Evolutionary conservation across 1,140 invertebrate genomes (phyloP), one percentile per base, ranked within the genome.

Genomic region (Bombus cullumanus): DNA sequence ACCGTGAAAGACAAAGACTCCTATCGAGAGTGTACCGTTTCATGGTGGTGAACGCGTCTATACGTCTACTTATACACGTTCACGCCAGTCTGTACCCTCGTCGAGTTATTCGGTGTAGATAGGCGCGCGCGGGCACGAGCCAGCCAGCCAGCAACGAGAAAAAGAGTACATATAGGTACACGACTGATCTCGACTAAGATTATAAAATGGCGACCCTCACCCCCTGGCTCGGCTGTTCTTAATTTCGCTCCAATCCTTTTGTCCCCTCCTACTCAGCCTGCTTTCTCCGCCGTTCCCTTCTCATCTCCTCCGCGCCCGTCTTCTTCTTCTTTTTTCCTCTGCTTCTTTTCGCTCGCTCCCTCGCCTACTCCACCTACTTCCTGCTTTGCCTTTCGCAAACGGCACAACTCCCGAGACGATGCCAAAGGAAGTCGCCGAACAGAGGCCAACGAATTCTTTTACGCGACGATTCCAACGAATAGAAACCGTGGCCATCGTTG

Each of bases 121-220:
- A 66, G 57, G 81, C 43, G 41, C 79, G 43, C 71, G 41, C 57
- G 59, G 0, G 28, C 28, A 9, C 47, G 85, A 75, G 6, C 53
- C 53, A 57, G 31, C 64, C 66, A 75, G 31, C 64, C 34, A 81
- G 76, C 84, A 87, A 59, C 37, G 85, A 81, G 39, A 80, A 75
- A 84, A 85, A 83, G 83, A 82, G 91, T 91, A 87, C 47, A 8
- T 53, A 53, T 53, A 53, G 47, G 47, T 90, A 83, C 82, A 77
- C 88, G 88, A 89, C 86, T 89, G 89, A 90, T 90, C 89, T 59
- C 86, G 82, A 83, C 83, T 88, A 90, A 92, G 85, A 91, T 92
- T 92, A 92, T 92, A 92, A 92, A 91, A 92, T 92, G 91, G 91
- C 88, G 86, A 84, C 81, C 66, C 90, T 86, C 91, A 87, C 85